Base-by-base conservation (phyloP, 2,888 invertebrate genomes). In the Drosophila melanosoma region DNA sequence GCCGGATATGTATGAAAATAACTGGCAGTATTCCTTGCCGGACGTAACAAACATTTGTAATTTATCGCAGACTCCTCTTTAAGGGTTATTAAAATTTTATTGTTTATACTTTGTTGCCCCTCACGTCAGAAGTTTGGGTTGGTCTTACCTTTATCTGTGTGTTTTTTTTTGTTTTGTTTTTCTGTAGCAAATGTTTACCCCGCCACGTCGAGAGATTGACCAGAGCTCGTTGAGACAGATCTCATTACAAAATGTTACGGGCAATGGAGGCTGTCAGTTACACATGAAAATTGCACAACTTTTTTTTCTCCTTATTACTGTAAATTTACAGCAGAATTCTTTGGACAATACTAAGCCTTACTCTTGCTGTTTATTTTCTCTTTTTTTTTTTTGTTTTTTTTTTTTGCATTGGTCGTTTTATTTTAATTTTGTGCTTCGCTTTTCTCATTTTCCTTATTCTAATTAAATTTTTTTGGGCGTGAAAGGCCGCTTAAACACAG, bases 251-350 rank as follows among this genome's bases (percentile, higher is more conserved):
- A 83, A 76, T 76, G 76, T 74, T 79, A 64, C 72, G 57, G 72
- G 69, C 73, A 62, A 45, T 58, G 73, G 57, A 72, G 71, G 78
- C 81, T 87, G 90, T 90, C 90, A 91, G 84, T 88, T 87, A 79
- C 83, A 83, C 81, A 91, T 91, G 91, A 83, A 91, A 90, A 91
- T 90, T 87, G 90, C 81, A 82, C 79, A 91, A 91, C 77, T 81
- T 54, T 54, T 83, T 86, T 90, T 80, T 26, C 89, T 80, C 74
- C 89, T 91, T 91, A 91, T 91, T 90, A 91, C 80, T 71, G 73
- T 74, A 65, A 78, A 81, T 78, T 74, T 76, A 72, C 74, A 62
- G 59, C 61, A 58, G 63, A 78, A 79, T 80, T 84, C 76, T 71
- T 70, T 33, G 81, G 67, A 64, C 69, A 65, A 59, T 59, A 42